phyloP scores from a whole-genome alignment of 2,888 invertebrate species.

The Nemoura dubitans region DNA sequence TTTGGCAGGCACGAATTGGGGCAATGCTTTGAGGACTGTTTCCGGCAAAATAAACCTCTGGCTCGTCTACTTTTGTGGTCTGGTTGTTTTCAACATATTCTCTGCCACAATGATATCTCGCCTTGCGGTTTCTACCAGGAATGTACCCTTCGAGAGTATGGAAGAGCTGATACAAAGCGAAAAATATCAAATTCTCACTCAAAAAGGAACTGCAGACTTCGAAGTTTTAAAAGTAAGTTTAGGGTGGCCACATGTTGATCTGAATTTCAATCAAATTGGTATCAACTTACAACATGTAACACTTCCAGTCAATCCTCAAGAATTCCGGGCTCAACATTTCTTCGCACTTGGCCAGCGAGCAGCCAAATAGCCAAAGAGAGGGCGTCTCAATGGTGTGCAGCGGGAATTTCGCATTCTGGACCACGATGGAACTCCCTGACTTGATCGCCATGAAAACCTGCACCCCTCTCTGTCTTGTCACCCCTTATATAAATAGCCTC shows the following conservation, averaged over 20 bases:
- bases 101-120: slow-evolving; percentile 35
- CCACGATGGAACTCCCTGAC: not conserved
- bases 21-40: not conserved
- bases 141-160: slow-evolving; percentile 24
- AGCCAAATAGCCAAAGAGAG: not conserved
- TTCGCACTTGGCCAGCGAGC: not conserved
- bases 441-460: not conserved
- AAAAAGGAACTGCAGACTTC: slow-evolving; percentile 22
- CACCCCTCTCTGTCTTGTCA: not conserved
- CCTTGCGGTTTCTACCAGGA: not conserved
- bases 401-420: slow-evolving; percentile 28
- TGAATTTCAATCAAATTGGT: not conserved
- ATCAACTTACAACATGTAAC: not conserved
- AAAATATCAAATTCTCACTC: not conserved
- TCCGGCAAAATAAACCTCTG: slow-evolving; percentile 9
- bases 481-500: slow-evolving; percentile 21
- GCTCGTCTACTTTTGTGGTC: slow-evolving; percentile 34
- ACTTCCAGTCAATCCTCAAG: not conserved
- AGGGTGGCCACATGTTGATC: not conserved
- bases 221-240: slow-evolving; percentile 25
- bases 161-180: slow-evolving; percentile 24
- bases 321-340: not conserved
- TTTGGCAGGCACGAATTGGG: slow-evolving; percentile 34
- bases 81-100: slow-evolving; percentile 33
- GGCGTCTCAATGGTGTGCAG: slow-evolving; percentile 27